These are phyloP conservation scores for Ligdia adustata DNA, from an alignment of 2,888 invertebrate species.

Conservation along the genomic window DNA sequence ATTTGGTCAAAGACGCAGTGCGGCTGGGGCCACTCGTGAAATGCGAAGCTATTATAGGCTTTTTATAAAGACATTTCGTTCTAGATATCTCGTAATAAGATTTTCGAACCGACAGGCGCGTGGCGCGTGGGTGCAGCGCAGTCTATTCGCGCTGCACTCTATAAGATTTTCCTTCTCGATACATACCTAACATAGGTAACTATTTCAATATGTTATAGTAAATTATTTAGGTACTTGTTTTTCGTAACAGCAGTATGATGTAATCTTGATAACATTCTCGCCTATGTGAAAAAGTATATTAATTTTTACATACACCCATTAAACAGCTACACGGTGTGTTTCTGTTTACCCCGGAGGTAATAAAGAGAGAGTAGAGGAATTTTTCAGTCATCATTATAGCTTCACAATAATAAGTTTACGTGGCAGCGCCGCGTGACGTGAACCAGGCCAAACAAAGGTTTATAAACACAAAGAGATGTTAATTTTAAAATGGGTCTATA, in stretches of 20 bases:
- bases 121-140: background rate
- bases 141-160: background rate
- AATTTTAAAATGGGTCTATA: conserved; percentile 43
- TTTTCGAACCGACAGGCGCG: background rate
- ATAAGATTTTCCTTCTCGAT: background rate
- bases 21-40: no score
- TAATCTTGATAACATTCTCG: no score
- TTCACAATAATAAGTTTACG: conserved; percentile 37
- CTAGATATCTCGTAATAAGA: no score
- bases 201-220: no score
- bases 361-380: conserved; percentile 10
- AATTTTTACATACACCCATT: no score
- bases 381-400: conserved; percentile 31
- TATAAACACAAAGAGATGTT: conserved; percentile 38
- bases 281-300: no score
- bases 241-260: no score
- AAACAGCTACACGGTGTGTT: no score
- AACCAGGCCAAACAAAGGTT: conserved; percentile 41
- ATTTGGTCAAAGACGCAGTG: no score
- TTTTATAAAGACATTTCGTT: no score
- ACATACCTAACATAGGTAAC: background rate
- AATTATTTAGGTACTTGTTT: no score
- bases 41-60: no score
- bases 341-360: conserved; percentile 1
- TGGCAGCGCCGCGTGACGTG: conserved; percentile 28